Evolutionary conservation across 1,140 invertebrate genomes (phyloP).

Genomic region (Microplitis demolitor): DNA sequence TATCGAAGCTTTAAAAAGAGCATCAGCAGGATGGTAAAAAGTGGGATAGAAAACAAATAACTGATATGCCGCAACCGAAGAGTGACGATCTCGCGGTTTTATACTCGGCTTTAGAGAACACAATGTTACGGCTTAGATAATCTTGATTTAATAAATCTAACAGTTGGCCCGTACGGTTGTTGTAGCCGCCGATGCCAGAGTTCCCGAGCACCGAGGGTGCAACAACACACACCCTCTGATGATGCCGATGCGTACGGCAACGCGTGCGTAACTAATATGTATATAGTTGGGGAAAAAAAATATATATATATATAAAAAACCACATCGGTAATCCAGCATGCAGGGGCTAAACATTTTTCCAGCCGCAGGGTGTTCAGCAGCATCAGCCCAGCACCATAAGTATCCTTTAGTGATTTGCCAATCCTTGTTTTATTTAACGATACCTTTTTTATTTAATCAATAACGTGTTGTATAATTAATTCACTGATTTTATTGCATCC

Average conservation of each 20-base stretch:
- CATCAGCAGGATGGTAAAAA: background rate
- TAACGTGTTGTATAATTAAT: background rate
- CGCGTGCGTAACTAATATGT: slow-evolving; percentile 60
- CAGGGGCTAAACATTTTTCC: background rate
- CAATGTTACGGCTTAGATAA: slow-evolving; percentile 60
- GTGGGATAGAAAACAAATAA: slow-evolving; percentile 6
- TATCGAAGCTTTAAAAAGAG: slow-evolving; percentile 19
- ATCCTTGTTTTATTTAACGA: background rate
- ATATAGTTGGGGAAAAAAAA: slow-evolving; percentile 29
- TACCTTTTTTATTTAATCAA: background rate
- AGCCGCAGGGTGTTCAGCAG: background rate
- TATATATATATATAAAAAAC: slow-evolving; percentile 12
- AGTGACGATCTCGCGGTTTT: slow-evolving; percentile 47
- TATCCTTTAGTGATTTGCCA: background rate
- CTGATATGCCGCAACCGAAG: background rate
- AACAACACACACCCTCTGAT: slow-evolving; percentile 21
- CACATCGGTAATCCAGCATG: slow-evolving; percentile 18
- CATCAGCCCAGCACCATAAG: background rate
- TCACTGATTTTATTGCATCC: background rate
- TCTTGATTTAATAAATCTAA: slow-evolving; percentile 64
- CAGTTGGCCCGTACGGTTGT: slow-evolving; percentile 49
- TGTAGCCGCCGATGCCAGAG: too few species aligned
- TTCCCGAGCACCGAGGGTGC: slow-evolving; percentile 6
- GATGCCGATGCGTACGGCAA: slow-evolving; percentile 39
- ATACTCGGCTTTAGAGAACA: slow-evolving; percentile 52